Evolutionary conservation across 2,797 vertebrate species (phyloP), one percentile per base, ranked within the genome.

Genomic region (Pangasius larnaudii): DNA sequence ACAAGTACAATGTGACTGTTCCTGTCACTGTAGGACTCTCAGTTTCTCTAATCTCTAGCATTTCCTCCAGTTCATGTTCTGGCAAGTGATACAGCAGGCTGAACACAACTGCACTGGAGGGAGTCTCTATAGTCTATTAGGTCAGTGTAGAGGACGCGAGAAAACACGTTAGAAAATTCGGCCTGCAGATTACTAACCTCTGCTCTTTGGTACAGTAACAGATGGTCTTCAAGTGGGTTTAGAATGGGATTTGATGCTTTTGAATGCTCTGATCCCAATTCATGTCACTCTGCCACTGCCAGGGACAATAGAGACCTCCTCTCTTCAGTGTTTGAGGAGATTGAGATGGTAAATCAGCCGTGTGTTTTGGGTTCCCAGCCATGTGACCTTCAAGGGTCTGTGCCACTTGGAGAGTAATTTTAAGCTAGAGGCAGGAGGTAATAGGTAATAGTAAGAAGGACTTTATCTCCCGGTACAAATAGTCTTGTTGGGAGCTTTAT

Each of bases 231-330:
- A 53, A 63, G 10, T 65, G 39, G 58, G 24, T 65, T 65, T 46
- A 51, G 27, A 67, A 16, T 84, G 61, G 81, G 39, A 67, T 49
- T 30, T 67, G 27, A 82, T 82, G 36, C 59, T 39, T 80, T 51
- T 51, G 27, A 53, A 58, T 19, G 77, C 42, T 49, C 24, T 77
- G 1, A 81, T 81, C 36, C 78, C 53, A 80, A 36, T 22, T 42
- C 58, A n/a, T 63, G 11, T 63, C 10, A 46, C 36, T n/a, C 39
- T 63, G 36, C 14, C 58, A 46, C 58, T 27, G 7, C 13, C 56
- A 82, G 24, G 30, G 9, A 79, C 30, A 79, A 58, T 22, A 79
- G 30, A 5, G n/a, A 22, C 22, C 5, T 9, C 77, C 77, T 58
- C 16, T 81, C 36, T 61, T 24, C 56, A 82, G 58, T 63, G 33